These are phyloP conservation scores for Anthopleura sola DNA, from an alignment of 64 coral and sea anemone species.

Conservation along the genomic window DNA sequence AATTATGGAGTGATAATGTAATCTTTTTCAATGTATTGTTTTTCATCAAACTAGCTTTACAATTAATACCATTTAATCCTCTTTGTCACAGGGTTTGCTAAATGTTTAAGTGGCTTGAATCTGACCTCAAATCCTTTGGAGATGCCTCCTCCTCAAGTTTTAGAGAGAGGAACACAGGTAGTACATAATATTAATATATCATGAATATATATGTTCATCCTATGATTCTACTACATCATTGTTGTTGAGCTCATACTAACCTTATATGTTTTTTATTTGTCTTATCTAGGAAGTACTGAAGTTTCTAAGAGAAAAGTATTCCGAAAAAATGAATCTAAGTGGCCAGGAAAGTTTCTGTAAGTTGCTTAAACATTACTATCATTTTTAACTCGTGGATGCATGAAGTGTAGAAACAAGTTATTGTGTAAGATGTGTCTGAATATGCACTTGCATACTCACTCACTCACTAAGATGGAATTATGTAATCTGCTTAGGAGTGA, in stretches of 20 bases:
- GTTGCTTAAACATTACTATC: background rate
- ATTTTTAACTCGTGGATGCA: no score
- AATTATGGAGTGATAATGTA: background rate
- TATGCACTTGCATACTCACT: no score
- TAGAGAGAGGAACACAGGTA: conserved; percentile 94
- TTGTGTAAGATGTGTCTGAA: no score
- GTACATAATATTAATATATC: no score
- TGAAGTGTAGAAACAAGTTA: no score
- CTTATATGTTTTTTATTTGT: background rate
- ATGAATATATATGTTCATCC: no score
- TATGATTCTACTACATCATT: no score
- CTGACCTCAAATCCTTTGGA: conserved; percentile 76
- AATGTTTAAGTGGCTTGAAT: conserved; percentile 83
- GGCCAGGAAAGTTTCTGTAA: background rate
- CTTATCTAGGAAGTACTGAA: conserved; percentile 63
- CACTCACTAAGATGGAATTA: no score
- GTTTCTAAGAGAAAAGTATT: conserved; percentile 73
- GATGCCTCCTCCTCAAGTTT: conserved; percentile 68
- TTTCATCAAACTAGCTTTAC: background rate
- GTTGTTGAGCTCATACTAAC: no score
- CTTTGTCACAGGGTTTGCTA: conserved; percentile 65
- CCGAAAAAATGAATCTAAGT: conserved; percentile 3
- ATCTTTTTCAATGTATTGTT: background rate
- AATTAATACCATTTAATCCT: background rate
- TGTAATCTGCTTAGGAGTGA: no score